Percentiles rank a stretch among this genome's conserved stretches.
Evolutionary conservation across 2,797 vertebrate species (phyloP).

Genomic region (Tapera naevia): DNA sequence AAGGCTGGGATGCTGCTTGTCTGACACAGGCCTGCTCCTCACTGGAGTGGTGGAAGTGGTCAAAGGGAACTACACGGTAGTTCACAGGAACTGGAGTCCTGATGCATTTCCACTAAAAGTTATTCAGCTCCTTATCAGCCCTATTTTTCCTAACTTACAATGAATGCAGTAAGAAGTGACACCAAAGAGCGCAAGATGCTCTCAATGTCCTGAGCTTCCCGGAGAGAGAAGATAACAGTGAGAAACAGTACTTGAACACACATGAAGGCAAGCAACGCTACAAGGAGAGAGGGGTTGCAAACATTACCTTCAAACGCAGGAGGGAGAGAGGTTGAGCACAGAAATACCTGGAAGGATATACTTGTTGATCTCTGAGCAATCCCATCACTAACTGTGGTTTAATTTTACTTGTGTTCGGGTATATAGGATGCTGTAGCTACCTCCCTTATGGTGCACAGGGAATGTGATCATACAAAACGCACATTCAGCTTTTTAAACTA

Average conservation of each 20-base stretch:
- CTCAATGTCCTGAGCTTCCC: background rate
- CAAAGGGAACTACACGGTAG: fast-evolving
- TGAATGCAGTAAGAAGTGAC: background rate
- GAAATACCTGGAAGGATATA: background rate
- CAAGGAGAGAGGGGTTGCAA: background rate
- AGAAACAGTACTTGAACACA: background rate
- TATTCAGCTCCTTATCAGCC: background rate
- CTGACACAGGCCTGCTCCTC: background rate
- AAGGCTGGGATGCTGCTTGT: background rate
- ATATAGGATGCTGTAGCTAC: background rate
- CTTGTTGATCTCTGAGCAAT: background rate
- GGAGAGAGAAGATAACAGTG: background rate
- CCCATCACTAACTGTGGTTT: background rate
- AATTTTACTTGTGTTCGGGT: background rate
- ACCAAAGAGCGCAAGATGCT: background rate
- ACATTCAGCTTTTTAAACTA: background rate
- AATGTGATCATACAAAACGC: background rate
- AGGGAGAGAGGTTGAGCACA: background rate
- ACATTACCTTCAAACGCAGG: background rate
- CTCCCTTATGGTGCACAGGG: background rate
- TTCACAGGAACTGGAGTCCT: background rate
- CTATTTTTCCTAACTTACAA: background rate
- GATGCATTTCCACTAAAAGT: background rate
- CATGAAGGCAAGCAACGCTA: background rate
- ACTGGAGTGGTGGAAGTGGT: fast-evolving